Evolutionary conservation across 1,140 invertebrate genomes (phyloP).

Genomic region (Temnothorax curvispinosus): DNA sequence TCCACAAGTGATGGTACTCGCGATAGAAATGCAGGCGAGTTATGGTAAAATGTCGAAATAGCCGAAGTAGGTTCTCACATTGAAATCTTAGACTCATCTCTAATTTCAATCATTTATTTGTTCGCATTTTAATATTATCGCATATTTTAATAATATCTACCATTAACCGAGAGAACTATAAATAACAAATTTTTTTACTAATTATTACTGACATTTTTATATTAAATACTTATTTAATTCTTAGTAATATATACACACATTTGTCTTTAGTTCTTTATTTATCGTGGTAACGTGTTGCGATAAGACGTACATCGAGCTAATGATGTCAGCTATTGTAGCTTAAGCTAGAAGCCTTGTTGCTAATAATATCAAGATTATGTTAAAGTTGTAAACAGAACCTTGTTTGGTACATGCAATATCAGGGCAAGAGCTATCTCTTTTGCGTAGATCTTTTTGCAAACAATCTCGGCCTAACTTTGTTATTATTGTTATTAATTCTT

Average conservation of each 20-base stretch:
- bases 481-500: not conserved
- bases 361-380: conserved; percentile 30
- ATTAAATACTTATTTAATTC: not conserved
- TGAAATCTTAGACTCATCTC: not conserved
- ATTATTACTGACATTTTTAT: not conserved
- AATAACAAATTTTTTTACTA: conserved; percentile 3
- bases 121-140: not conserved
- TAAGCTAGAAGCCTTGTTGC: not conserved
- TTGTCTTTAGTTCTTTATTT: not conserved
- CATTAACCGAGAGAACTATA: not conserved
- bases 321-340: not conserved
- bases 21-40: not conserved
- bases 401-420: not conserved
- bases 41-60: not conserved
- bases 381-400: not conserved
- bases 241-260: not conserved
- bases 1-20: not conserved
- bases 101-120: not conserved
- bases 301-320: not conserved
- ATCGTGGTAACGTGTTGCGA: not conserved
- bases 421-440: not conserved
- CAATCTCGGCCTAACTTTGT: not conserved
- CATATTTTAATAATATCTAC: not conserved
- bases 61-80: not conserved
- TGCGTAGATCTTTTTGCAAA: not conserved